Base-by-base conservation (phyloP, 1,140 invertebrate genomes). In the Hermatobates lingyangjiaoensis region DNA sequence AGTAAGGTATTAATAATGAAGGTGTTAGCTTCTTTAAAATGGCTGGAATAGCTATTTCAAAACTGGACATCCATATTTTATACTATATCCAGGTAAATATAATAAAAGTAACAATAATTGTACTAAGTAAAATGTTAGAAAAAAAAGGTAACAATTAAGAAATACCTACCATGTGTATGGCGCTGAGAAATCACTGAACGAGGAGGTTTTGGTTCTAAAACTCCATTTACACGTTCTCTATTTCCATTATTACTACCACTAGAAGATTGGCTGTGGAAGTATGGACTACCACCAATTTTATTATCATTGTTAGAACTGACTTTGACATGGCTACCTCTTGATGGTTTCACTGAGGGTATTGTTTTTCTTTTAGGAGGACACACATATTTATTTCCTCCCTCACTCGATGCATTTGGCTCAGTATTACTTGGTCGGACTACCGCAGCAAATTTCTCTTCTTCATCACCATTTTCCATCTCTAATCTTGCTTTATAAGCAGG, bases 391-490 rank as follows among this genome's bases (percentile, higher is more conserved):
- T 54, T 58, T 18, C 10, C 18, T 18, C 39, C 7, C 20, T 45
- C 50, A 27, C 10, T 48, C 48, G 26, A 48, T 14, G 40, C 34
- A 50, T 20, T 52, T 18, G 25, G 46, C 1, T 51, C 45, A 1
- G 20, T 14, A 46, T 39, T 30, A 25, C 56, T 52, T 10, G 71
- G 73, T 27, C 79, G 66, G 54, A 75, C 69, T 21, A 84, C 81
- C 20, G 82, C 78, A 20, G 82, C 82, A 68, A 79, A 91, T 58
- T 78, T 69, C 58, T 89, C 82, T 64, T 92, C 89, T 60, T 92
- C 86, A 59, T 92, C 87, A 0, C 85, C 88, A 69, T 93, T 92
- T 69, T 94, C 90, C 47, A 91, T 61, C 48, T 88, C 85, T 48
- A 83, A 70, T 54, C 84, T 72, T n/a, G 76, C 75, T 62, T 81